phyloP scores from a whole-genome alignment of 2,113 vertebrate genomes.

The Rhodinocichla rosea region DNA sequence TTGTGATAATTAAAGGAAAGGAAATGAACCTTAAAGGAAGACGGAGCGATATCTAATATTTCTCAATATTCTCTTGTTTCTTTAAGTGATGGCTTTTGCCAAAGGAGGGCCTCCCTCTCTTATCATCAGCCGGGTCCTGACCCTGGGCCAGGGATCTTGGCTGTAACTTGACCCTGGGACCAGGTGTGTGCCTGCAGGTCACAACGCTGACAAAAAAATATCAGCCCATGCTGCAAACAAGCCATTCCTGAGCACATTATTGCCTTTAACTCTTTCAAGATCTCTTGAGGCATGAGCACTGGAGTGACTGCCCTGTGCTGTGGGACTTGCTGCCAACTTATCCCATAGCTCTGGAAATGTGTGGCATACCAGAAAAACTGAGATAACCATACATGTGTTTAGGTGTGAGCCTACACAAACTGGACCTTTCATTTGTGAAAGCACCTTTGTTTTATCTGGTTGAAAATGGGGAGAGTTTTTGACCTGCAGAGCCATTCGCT shows the following conservation, averaged over 20 bases:
- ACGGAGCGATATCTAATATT: conserved; percentile 70
- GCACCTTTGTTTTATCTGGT: neutral
- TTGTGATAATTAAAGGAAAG: conserved; percentile 70
- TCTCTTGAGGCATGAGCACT: neutral
- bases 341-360: rapidly evolving
- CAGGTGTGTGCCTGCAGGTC: conserved; percentile 97
- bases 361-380: neutral
- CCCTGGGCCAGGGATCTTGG: conserved; percentile 78
- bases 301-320: neutral
- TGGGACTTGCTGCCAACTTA: neutral
- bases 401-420: neutral
- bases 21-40: conserved; percentile 67
- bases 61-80: conserved; percentile 69
- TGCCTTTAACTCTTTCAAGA: conserved; percentile 80
- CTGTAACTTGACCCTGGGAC: conserved; percentile 90
- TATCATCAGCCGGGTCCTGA: conserved; percentile 87
- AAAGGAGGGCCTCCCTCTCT: conserved; percentile 76
- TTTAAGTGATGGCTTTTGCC: conserved; percentile 68
- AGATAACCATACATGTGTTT: neutral
- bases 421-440: neutral
- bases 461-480: neutral
- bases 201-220: conserved; percentile 77
- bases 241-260: conserved; percentile 69
- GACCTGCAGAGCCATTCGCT: neutral
- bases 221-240: conserved; percentile 66